These are phyloP conservation scores for Pavo muticus DNA, from an alignment of 2,113 vertebrate species.

Conservation along the genomic window DNA sequence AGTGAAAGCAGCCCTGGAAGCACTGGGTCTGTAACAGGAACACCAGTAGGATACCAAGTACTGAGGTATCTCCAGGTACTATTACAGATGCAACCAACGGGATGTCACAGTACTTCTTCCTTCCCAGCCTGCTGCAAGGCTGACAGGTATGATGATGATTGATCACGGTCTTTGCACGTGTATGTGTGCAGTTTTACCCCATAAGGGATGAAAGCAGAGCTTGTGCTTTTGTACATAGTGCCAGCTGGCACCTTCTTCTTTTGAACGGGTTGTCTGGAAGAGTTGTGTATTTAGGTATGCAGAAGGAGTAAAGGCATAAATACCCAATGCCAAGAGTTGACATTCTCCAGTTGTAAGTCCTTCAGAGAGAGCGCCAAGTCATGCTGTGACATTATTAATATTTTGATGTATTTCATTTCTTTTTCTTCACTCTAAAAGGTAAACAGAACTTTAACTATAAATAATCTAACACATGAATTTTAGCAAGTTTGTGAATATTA, in stretches of 20 bases:
- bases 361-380: not conserved
- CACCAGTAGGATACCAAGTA: not conserved
- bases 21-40: not conserved
- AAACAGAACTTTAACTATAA: not conserved
- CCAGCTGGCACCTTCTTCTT: conserved; percentile 20
- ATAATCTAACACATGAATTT: not conserved
- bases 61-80: not conserved
- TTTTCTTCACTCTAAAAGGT: not conserved
- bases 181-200: not conserved
- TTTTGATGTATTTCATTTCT: not conserved
- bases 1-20: not conserved
- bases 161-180: not conserved
- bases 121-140: not conserved
- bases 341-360: not conserved
- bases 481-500: not conserved
- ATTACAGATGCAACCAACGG: conserved; percentile 10
- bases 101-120: not conserved
- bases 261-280: conserved; percentile 10
- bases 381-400: not conserved
- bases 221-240: conserved; percentile 14
- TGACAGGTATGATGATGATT: conserved; percentile 19
- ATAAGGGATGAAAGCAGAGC: not conserved
- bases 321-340: not conserved
- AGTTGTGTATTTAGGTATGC: not conserved
- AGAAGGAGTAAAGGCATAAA: conserved; percentile 24